Evolutionary conservation across 2,888 invertebrate genomes (phyloP).

Genomic region (Campoplex capitator): DNA sequence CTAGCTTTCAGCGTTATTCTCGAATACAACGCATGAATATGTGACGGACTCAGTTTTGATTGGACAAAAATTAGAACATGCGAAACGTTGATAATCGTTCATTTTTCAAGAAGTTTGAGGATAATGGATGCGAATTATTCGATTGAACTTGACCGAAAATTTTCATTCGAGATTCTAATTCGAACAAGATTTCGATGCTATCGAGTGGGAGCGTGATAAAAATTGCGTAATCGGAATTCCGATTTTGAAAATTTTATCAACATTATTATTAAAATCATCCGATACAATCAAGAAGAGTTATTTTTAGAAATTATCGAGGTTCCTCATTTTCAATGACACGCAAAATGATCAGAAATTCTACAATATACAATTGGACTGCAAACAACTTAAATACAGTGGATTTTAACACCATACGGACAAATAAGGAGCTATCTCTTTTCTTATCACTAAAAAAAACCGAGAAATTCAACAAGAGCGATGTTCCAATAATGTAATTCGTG

Average conservation of each 20-base stretch:
- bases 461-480: background rate
- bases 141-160: background rate
- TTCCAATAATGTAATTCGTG: constrained; percentile 35
- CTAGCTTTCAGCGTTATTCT: background rate
- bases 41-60: background rate
- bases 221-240: background rate
- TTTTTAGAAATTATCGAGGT: background rate
- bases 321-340: background rate
- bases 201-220: background rate
- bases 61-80: background rate
- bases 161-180: background rate
- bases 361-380: background rate
- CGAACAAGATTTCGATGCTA: background rate
- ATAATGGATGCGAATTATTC: background rate
- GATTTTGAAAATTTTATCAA: background rate
- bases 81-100: background rate
- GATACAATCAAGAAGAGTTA: background rate
- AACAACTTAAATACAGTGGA: background rate
- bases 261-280: background rate
- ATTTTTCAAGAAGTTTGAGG: background rate
- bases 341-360: background rate
- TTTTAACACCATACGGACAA: background rate
- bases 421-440: background rate
- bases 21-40: background rate
- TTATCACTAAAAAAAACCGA: constrained; percentile 11